Evolutionary conservation across 2,888 invertebrate genomes (phyloP).

Genomic region (Limnephilus marmoratus): DNA sequence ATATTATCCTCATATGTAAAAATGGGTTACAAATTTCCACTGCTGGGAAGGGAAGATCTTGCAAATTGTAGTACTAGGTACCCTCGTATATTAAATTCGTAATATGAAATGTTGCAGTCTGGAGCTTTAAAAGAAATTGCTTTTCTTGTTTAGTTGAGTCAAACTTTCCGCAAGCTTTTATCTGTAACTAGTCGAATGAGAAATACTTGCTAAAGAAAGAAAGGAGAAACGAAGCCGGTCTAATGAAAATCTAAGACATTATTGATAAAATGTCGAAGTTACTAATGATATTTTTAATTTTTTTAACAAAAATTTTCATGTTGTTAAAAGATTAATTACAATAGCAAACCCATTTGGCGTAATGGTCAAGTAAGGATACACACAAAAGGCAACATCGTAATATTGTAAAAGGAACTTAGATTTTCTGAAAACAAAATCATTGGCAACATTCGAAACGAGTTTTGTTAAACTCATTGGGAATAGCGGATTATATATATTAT

Average conservation of each 20-base stretch:
- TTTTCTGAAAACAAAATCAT: background rate
- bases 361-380: background rate
- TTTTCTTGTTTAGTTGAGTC: conserved; percentile 12
- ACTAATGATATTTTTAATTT: background rate
- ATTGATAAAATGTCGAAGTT: background rate
- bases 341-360: background rate
- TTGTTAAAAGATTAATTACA: background rate
- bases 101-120: conserved; percentile 14
- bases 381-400: background rate
- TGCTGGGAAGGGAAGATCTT: background rate
- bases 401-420: background rate
- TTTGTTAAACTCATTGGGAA: too few species aligned
- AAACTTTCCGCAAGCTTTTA: conserved; percentile 14
- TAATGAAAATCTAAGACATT: background rate
- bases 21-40: background rate
- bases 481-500: too few species aligned
- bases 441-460: background rate
- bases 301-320: background rate
- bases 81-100: background rate
- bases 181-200: background rate
- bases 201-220: conserved; percentile 5
- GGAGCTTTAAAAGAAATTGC: conserved; percentile 25
- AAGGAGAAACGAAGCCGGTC: background rate
- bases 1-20: background rate
- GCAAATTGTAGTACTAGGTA: background rate